Evolutionary conservation across 2,888 invertebrate genomes (phyloP), one percentile per base, ranked within the genome.

Genomic region (Bombylius major): DNA sequence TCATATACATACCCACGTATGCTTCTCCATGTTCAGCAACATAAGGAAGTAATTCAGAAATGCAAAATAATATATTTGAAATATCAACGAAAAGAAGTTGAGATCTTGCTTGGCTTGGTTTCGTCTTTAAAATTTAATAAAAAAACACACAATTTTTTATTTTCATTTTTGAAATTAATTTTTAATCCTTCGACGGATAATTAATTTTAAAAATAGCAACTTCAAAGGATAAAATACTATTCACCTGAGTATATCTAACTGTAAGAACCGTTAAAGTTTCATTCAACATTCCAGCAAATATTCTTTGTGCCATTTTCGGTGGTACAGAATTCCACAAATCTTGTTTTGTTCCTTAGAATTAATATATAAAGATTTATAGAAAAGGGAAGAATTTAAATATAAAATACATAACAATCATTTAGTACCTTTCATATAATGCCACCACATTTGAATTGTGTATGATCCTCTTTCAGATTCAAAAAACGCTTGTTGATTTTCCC

Each of bases 241-340:
- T 68, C 73, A 86, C 87, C 76, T 89, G 87, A 46, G 86, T 84
- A 70, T 89, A 90, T 61, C 90, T 80, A 4, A 87, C 84, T 4
- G 87, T 84, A 47, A 90, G 72, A 63, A 91, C 88, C 1, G 87
- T 86, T 9, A 91, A 75, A 0, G 89, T 89, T 71, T 91, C 90
- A 65, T 90, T 90, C 1, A 91, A 74, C 84, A 90, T 89, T 5
- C 89, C 90, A 4, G 87, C 83, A 65, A 89, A 87, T 53, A 91
- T 85, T 62, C 89, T 79, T 67, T 89, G 89, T 0, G 90, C 89
- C 84, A 89, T 89, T 70, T 87, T 84, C 0, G 90, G 90, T 0
- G 91, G 89, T n/a, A 90, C 88, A 0, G 88, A 88, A 64, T 84
- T 86, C 90, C 90, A 91, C 46, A 91, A 75, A 72, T 90, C 89